Percentiles rank a stretch among this genome's conserved stretches.
These are phyloP conservation scores for Amphimallon solstitiale DNA, from an alignment of 2,888 invertebrate genomes.

Conservation along the genomic window DNA sequence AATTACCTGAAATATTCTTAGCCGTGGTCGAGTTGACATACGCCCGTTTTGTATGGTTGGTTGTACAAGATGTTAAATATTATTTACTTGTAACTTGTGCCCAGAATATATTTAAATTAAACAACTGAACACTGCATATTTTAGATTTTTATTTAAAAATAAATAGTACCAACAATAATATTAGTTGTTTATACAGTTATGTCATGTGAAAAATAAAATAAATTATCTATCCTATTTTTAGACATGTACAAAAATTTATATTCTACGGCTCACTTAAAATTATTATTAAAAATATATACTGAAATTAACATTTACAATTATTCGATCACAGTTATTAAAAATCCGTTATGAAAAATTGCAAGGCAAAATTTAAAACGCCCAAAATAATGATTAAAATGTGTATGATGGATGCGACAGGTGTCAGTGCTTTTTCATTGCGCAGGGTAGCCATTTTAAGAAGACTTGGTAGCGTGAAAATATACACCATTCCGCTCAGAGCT, in stretches of 20 bases:
- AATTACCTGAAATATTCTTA: too few relatives aligned
- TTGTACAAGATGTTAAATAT: too few relatives aligned
- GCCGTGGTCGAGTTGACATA: too few relatives aligned
- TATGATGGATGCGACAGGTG: slow-evolving; percentile 66
- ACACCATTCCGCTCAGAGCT: slow-evolving; percentile 86
- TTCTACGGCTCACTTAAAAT: neutral
- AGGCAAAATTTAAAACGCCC: slow-evolving; percentile 79
- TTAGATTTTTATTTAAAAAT: too few relatives aligned
- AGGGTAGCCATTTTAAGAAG: slow-evolving; percentile 79
- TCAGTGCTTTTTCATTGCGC: slow-evolving; percentile 70
- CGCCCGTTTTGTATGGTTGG: too few relatives aligned
- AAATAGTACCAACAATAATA: too few relatives aligned
- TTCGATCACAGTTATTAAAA: slow-evolving; percentile 28
- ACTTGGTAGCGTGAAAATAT: slow-evolving; percentile 87
- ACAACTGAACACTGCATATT: too few relatives aligned
- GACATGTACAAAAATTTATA: neutral
- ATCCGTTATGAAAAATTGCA: slow-evolving; percentile 81
- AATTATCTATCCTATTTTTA: neutral
- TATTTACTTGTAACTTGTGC: too few relatives aligned
- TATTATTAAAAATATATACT: too few relatives aligned
- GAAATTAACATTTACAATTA: neutral
- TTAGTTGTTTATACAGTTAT: neutral
- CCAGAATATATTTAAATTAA: too few relatives aligned
- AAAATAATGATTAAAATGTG: slow-evolving; percentile 75
- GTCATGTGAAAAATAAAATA: neutral